Percentiles rank a stretch among this genome's conserved stretches.
phyloP scores from a whole-genome alignment of 2,888 invertebrate species.

The Colletes collaris region DNA sequence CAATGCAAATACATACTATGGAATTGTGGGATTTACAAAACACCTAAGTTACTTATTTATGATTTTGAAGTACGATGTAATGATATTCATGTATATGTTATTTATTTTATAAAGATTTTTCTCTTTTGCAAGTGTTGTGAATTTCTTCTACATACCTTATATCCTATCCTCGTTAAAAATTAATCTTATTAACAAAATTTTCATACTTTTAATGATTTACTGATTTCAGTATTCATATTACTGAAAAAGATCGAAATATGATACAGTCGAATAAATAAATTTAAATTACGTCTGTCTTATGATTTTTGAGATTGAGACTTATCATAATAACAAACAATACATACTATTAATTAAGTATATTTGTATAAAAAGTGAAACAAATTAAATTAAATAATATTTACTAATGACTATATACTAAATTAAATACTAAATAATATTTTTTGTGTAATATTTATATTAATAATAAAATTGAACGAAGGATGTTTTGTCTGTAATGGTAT shows the following conservation, averaged over 20 bases:
- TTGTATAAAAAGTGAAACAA: too few relatives aligned
- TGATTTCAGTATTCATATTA: too few relatives aligned
- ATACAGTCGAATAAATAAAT: too few relatives aligned
- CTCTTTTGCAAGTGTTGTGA: slow-evolving; percentile 73
- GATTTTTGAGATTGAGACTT: too few relatives aligned
- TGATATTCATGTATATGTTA: slow-evolving; percentile 79
- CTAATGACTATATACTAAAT: too few relatives aligned
- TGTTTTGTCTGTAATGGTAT: too few relatives aligned
- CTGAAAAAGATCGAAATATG: too few relatives aligned
- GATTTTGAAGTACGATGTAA: slow-evolving; percentile 77
- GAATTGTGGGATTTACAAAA: slow-evolving; percentile 78
- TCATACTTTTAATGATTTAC: not conserved
- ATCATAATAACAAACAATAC: too few relatives aligned
- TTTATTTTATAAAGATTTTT: slow-evolving; percentile 80
- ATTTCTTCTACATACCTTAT: slow-evolving; percentile 16
- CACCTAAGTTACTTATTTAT: slow-evolving; percentile 78
- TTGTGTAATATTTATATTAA: not conserved
- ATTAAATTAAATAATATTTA: too few relatives aligned
- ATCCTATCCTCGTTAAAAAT: not conserved
- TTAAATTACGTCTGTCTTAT: too few relatives aligned
- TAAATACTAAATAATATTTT: not conserved
- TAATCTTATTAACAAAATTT: not conserved
- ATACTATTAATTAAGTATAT: too few relatives aligned
- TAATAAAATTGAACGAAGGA: too few relatives aligned
- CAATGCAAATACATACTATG: slow-evolving; percentile 79